phyloP scores from a whole-genome alignment of 2,797 vertebrate species.

The Sparidentex hasta region DNA sequence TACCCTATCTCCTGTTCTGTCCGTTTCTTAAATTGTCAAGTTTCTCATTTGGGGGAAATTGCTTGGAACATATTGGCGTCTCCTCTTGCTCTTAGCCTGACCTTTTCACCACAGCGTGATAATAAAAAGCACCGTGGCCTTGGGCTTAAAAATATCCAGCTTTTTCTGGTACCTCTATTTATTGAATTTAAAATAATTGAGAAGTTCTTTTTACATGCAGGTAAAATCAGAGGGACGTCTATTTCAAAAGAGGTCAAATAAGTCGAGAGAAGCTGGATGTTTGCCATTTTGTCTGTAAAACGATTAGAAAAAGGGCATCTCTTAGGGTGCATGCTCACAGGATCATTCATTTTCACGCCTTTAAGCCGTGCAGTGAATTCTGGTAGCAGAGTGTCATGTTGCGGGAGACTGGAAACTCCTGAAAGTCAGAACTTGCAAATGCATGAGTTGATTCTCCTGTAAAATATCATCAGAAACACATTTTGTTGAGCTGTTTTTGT shows the following conservation, averaged over 20 bases:
- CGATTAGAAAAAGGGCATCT: too few species aligned
- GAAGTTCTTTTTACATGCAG: not conserved
- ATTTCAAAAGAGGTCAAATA: not conserved
- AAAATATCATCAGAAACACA: too few species aligned
- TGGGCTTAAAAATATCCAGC: not conserved
- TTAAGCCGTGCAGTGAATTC: too few species aligned
- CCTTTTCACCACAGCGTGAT: constrained; percentile 55
- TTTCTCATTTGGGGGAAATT: constrained; percentile 74
- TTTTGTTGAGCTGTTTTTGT: too few species aligned
- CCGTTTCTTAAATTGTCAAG: constrained; percentile 60
- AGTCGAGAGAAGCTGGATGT: not conserved
- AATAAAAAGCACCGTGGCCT: constrained; percentile 11
- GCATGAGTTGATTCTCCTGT: too few species aligned
- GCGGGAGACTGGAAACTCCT: too few species aligned
- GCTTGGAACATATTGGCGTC: constrained; percentile 64
- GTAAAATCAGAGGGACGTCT: not conserved
- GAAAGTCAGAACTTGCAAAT: too few species aligned
- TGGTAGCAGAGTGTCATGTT: too few species aligned
- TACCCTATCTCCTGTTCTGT: constrained; percentile 37
- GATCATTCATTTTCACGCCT: too few species aligned
- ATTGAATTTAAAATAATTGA: constrained; percentile 4
- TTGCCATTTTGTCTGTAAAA: not conserved
- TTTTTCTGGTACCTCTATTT: constrained; percentile 9
- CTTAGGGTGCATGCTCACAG: too few species aligned
- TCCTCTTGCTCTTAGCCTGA: constrained; percentile 46